Base-by-base conservation (phyloP, 2,113 vertebrate genomes). In the Chionomys nivalis region DNA sequence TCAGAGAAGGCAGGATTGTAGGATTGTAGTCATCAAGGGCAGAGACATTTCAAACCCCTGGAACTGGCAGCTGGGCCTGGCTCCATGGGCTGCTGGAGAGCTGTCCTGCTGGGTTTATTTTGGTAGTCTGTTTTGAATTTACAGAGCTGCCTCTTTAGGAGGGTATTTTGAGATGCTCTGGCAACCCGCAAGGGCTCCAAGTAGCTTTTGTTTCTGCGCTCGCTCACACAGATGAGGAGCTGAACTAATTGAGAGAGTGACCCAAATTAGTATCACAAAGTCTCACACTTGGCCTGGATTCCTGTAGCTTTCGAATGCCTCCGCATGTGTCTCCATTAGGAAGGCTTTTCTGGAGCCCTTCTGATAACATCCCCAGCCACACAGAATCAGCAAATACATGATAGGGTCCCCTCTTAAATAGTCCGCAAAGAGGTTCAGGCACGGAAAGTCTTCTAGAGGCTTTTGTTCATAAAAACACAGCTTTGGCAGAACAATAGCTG, bases 241-340 rank as follows among this genome's bases (percentile, higher is more conserved):
- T 92, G 96, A 97, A 94, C 94, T 97, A 96, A 98, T 95, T 97
- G 96, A 96, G 97, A 95, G 94, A 94, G 58, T 97, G 98, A 97
- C 97, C 97, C 97, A 97, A 95, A 97, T 97, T 95, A 95, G 97
- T 49, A 73, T 96, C 93, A 47, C 82, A 63, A 70, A 77, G 52
- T 24, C 76, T 86, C 96, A 76, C 26, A 16, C 90, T 65, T 95
- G 97, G 96, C 96, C 89, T 95, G 96, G 85, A 97, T 96, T 97
- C 75, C 70, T 63, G 58, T n/a, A 83, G 92, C 42, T 94, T 94
- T 91, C 42, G 24, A 85, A 11, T 31, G 31, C 7, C 11, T 90
- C 93, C 79, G 19, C 28, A 10, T 31, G 82, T 77, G 4, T 17
- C 36, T 89, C 94, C 89, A 72, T 82, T 95, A 95, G 93, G 77